These are phyloP conservation scores for Papilio dardanus DNA, from an alignment of 1,140 invertebrate species.

Conservation along the genomic window DNA sequence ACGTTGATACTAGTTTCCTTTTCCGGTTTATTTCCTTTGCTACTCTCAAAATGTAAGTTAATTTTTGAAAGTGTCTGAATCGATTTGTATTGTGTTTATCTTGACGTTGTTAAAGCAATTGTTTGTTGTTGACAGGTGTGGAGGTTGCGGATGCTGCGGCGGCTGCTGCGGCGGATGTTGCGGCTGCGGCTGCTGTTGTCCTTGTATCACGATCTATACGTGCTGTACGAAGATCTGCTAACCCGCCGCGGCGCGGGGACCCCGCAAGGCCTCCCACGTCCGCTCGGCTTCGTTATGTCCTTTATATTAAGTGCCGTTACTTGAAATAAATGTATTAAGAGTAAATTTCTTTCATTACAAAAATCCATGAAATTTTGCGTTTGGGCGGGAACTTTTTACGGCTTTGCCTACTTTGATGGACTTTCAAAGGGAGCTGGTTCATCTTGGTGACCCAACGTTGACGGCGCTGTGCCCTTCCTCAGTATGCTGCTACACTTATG, in stretches of 20 bases:
- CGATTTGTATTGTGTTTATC: no score
- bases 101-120: no score
- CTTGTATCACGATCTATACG: conserved; percentile 71
- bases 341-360: background rate
- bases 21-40: conserved; percentile 16
- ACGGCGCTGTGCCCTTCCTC: no score
- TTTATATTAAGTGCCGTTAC: conserved; percentile 26
- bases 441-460: no score
- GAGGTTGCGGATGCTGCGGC: conserved; percentile 54
- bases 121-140: conserved; percentile 52
- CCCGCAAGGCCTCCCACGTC: conserved; percentile 1
- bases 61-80: background rate
- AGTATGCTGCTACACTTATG: no score
- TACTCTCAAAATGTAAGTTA: conserved; percentile 56
- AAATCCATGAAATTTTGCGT: no score
- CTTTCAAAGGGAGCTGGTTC: no score
- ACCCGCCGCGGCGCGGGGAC: conserved; percentile 17
- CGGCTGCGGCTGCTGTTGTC: conserved; percentile 62
- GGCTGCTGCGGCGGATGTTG: conserved; percentile 58
- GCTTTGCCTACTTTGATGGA: no score
- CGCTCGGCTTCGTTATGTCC: conserved; percentile 7
- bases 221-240: conserved; percentile 77
- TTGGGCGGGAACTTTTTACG: no score
- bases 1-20: conserved; percentile 25
- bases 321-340: conserved; percentile 37